Evolutionary conservation across 2,113 vertebrate genomes (phyloP).

Genomic region (Speoplatyrhinus poulsoni): DNA sequence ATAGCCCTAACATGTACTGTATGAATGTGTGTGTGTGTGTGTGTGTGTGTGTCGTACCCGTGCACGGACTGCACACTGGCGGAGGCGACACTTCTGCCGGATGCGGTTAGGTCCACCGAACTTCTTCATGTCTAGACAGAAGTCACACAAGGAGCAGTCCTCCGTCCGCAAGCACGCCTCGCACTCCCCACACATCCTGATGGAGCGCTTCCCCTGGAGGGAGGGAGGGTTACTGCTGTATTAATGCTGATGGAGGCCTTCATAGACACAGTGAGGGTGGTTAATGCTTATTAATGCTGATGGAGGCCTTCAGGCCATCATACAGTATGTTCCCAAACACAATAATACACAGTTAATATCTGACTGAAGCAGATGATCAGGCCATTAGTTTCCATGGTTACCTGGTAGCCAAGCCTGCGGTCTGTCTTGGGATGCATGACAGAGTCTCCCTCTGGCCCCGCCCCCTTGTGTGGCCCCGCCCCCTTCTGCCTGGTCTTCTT

Average conservation of each 20-base stretch:
- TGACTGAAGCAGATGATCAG: too few species aligned
- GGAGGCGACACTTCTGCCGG: slow-evolving; percentile 89
- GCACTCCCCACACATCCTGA: slow-evolving; percentile 91
- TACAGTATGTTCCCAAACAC: too few species aligned
- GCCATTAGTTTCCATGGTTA: slow-evolving; percentile 16
- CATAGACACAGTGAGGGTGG: too few species aligned
- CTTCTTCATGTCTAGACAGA: slow-evolving; percentile 98
- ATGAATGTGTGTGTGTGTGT: too few species aligned
- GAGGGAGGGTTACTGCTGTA: background rate
- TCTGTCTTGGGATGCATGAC: slow-evolving; percentile 60
- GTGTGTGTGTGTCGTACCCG: slow-evolving; percentile 67
- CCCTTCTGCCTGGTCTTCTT: slow-evolving; percentile 80
- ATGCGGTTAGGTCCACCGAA: slow-evolving; percentile 96
- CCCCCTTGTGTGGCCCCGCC: slow-evolving; percentile 62
- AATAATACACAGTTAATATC: too few species aligned
- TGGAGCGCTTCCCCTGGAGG: slow-evolving; percentile 86
- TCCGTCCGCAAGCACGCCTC: slow-evolving; percentile 89
- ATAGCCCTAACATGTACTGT: too few species aligned
- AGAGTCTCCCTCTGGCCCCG: slow-evolving; percentile 55
- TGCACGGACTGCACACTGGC: slow-evolving; percentile 91
- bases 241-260: too few species aligned
- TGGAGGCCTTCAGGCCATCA: too few species aligned
- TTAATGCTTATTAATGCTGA: too few species aligned
- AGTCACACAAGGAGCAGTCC: slow-evolving; percentile 92
- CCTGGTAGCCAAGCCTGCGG: slow-evolving; percentile 71